A percentile compares a stretch with the other conserved stretches of the same genome.
phyloP scores from a whole-genome alignment of 2,888 invertebrate genomes.

The Scaptomyza tumidula region DNA sequence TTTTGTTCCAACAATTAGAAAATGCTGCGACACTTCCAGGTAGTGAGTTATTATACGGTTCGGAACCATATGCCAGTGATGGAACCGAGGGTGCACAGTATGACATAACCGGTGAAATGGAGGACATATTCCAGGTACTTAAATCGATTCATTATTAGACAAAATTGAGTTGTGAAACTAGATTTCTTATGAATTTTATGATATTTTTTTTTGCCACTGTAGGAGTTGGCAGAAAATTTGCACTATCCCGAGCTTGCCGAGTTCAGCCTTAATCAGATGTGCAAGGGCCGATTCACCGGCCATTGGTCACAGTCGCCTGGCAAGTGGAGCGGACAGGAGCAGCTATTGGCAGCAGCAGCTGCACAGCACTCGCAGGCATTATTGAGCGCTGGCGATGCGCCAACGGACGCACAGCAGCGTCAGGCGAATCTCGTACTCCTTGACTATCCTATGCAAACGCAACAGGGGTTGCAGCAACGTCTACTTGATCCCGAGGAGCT shows the following conservation, averaged over 20 bases:
- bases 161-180: background rate
- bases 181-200: background rate
- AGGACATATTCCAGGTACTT: constrained; percentile 83
- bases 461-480: constrained; percentile 83
- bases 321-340: constrained; percentile 82
- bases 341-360: constrained; percentile 76
- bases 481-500: constrained; percentile 84
- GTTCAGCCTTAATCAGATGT: constrained; percentile 84
- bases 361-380: constrained; percentile 76
- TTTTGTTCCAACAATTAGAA: constrained; percentile 29
- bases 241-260: constrained; percentile 84
- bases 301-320: constrained; percentile 80
- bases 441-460: constrained; percentile 84
- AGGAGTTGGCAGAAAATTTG: constrained; percentile 84
- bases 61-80: constrained; percentile 81
- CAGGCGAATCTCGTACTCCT: constrained; percentile 83
- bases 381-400: constrained; percentile 75
- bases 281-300: constrained; percentile 84
- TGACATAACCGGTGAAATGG: constrained; percentile 83
- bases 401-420: constrained; percentile 75
- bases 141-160: too few relatives aligned
- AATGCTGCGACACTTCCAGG: constrained; percentile 40
- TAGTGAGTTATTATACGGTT: constrained; percentile 81
- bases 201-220: background rate
- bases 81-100: constrained; percentile 82